phyloP scores from a whole-genome alignment of 2,888 invertebrate genomes.

The Chloromyia formosa region DNA sequence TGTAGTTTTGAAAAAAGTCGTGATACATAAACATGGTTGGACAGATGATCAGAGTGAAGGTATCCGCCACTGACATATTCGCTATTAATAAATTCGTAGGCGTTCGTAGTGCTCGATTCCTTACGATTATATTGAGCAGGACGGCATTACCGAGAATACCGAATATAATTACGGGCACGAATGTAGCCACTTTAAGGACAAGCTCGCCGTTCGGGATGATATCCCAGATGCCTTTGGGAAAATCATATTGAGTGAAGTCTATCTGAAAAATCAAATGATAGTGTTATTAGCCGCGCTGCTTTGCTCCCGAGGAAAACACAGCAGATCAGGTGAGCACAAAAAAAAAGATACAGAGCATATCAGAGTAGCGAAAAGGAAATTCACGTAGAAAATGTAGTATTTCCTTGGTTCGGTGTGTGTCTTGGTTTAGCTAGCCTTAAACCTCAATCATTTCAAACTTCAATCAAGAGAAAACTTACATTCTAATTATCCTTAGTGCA shows the following conservation, averaged over 20 bases:
- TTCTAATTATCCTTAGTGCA: too few relatives aligned
- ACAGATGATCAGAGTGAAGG: constrained; percentile 72
- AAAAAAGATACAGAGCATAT: too few relatives aligned
- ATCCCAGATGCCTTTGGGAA: constrained; percentile 73
- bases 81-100: constrained; percentile 78
- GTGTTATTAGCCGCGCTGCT: too few relatives aligned
- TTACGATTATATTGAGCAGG: constrained; percentile 71
- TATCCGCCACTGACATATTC: constrained; percentile 78
- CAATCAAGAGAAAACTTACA: too few relatives aligned
- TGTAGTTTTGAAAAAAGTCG: constrained; percentile 82
- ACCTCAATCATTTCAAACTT: too few relatives aligned
- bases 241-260: constrained; percentile 36
- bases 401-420: too few relatives aligned
- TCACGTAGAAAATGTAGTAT: too few relatives aligned
- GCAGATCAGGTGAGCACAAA: too few relatives aligned
- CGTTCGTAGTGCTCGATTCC: constrained; percentile 71
- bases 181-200: constrained; percentile 68
- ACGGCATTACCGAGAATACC: constrained; percentile 75
- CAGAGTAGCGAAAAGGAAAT: too few relatives aligned
- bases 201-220: constrained; percentile 70
- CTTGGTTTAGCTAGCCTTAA: too few relatives aligned
- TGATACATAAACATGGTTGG: constrained; percentile 80
- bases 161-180: constrained; percentile 70
- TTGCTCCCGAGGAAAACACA: too few relatives aligned
- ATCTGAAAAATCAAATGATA: constrained; percentile 42